These are phyloP conservation scores for Drosophila mulleri DNA, from an alignment of 2,888 invertebrate species.

Conservation along the genomic window DNA sequence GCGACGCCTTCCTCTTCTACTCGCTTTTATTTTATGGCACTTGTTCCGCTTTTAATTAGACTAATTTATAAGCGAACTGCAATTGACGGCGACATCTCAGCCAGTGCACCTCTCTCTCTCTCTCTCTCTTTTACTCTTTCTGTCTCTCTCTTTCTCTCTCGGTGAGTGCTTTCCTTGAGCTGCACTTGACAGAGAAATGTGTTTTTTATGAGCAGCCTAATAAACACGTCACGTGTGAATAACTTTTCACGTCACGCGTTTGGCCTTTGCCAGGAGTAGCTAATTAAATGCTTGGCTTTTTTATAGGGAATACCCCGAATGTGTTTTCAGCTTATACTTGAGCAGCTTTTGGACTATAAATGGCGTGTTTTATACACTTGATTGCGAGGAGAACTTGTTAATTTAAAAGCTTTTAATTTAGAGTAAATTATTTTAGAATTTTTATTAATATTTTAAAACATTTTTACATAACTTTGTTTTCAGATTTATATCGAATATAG, in stretches of 20 bases:
- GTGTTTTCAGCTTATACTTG: neutral
- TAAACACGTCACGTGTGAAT: constrained; percentile 15
- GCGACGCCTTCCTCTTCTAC: constrained; percentile 4
- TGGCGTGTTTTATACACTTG: neutral
- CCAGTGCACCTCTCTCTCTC: neutral
- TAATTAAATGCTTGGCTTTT: constrained; percentile 37
- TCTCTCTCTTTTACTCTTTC: neutral
- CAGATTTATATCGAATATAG: neutral
- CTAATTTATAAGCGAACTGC: constrained; percentile 69
- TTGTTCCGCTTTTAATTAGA: constrained; percentile 65
- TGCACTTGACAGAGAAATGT: constrained; percentile 20
- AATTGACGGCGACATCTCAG: constrained; percentile 49
- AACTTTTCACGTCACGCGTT: constrained; percentile 9
- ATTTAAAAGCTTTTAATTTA: neutral
- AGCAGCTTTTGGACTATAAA: neutral
- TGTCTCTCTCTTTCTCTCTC: neutral
- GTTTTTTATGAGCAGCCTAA: constrained; percentile 36
- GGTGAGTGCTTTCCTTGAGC: neutral
- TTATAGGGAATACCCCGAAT: constrained; percentile 17
- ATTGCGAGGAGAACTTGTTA: neutral
- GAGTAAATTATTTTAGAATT: neutral
- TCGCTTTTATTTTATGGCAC: constrained; percentile 30
- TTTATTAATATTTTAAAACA: no score
- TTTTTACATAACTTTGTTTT: neutral
- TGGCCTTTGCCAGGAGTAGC: constrained; percentile 1